Evolutionary conservation across 2,797 vertebrate genomes (phyloP), one percentile per base, ranked within the genome.

Genomic region (Rallus crepitans): DNA sequence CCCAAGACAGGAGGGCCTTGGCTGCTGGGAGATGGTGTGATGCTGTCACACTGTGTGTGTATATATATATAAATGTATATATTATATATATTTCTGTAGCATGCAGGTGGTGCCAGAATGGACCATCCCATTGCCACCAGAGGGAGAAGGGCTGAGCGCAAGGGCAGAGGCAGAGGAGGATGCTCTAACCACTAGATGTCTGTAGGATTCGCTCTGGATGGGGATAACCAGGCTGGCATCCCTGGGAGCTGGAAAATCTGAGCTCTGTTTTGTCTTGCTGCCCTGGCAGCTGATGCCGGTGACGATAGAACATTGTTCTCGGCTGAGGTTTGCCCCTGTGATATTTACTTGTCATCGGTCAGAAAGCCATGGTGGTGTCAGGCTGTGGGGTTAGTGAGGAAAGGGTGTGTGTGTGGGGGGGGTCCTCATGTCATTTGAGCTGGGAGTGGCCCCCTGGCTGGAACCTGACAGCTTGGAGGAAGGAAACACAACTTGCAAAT

Each of bases 211-310:
- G 11, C 52, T 63, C 56, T 33, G 73, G 39, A 14, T 2, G 8
- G 40, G 91, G 66, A 53, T 42, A 78, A 50, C 33, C 75, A 35
- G 75, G 68, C 76, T 82, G 82, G 76, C 92, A 77, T 52, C 90
- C 47, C 30, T 9, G 50, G 2, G 17, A 89, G 60, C 53, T 87
- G 93, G 89, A 82, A 96, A 92, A 89, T 82, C 47, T 65, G 93
- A 92, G 89, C 73, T 94, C 89, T 76, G 91, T 93, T 93, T 89
- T 95, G 92, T 84, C 80, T 94, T 28, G 63, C 91, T 95, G 91
- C 87, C 39, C 68, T 53, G 77, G 68, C 78, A 85, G 95, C 88
- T 3, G 0, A 6, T 57, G 68, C 77, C 69, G 93, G 81, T 95
- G 94, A 92, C 77, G 89, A 63, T 42, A 48, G 4, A 39, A 39